A percentile compares a stretch with the other conserved stretches of the same genome.
phyloP scores from a whole-genome alignment of 2,888 invertebrate genomes.

The Ypsolopha sequella region DNA sequence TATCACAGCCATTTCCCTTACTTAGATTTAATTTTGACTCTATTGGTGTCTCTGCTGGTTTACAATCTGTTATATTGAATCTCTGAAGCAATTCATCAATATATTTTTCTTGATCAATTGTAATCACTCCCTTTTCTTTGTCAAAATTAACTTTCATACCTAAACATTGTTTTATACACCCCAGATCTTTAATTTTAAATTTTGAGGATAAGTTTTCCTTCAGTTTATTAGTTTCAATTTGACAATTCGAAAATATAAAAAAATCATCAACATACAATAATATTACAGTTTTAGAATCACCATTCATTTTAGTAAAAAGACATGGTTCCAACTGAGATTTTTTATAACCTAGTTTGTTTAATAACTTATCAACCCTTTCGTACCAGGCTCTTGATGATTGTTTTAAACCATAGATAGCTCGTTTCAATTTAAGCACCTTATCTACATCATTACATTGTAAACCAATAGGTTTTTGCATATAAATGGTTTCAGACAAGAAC shows the following conservation, averaged over 20 bases:
- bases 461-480: conserved; percentile 8
- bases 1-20: conserved; percentile 6
- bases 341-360: conserved; percentile 4
- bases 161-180: conserved; percentile 9
- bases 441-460: conserved; percentile 1
- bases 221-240: background rate
- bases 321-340: conserved; percentile 12
- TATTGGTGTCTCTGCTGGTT: conserved; percentile 14
- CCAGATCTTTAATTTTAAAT: conserved; percentile 13
- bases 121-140: conserved; percentile 2
- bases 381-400: conserved; percentile 10
- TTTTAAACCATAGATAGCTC: conserved; percentile 10
- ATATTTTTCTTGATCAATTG: conserved; percentile 10
- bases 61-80: conserved; percentile 13
- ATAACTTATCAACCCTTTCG: conserved; percentile 5
- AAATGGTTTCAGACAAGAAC: conserved; percentile 8
- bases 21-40: conserved; percentile 13
- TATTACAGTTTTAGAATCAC: conserved; percentile 7
- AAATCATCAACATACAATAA: conserved; percentile 14
- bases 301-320: conserved; percentile 9
- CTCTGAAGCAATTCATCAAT: conserved; percentile 9
- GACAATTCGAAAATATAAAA: background rate
- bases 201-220: background rate
- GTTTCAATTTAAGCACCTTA: conserved; percentile 12
- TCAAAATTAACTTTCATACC: background rate